Evolutionary conservation across 35 echinoderm and acorn worm genomes (phyloP).

Genomic region (Apostichopus californicus): DNA sequence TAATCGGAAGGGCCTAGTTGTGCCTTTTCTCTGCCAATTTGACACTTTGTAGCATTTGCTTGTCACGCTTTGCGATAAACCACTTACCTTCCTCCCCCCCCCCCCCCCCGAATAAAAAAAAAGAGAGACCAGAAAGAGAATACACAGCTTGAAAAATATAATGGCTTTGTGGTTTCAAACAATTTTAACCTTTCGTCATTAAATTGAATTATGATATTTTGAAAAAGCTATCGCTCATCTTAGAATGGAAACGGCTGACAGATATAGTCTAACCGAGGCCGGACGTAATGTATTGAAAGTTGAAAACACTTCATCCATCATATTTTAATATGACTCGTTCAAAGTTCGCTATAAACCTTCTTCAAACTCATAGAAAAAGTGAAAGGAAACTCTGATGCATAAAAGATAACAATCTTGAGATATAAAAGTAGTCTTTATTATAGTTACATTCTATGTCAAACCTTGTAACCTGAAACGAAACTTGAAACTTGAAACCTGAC

Average conservation of each 20-base stretch:
- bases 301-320: not conserved
- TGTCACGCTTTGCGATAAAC: conserved; percentile 42
- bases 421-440: too few relatives aligned
- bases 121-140: not conserved
- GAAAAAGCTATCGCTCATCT: conserved; percentile 5
- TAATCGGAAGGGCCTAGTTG: not conserved
- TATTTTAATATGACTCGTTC: not conserved
- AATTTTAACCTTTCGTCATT: conserved; percentile 10
- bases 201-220: conserved; percentile 21
- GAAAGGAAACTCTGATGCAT: too few relatives aligned
- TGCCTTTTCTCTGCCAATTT: not conserved
- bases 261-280: not conserved
- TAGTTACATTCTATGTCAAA: too few relatives aligned
- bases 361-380: too few relatives aligned
- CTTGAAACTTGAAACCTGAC: too few relatives aligned
- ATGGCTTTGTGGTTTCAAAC: conserved; percentile 8
- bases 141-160: not conserved
- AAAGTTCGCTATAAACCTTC: too few relatives aligned
- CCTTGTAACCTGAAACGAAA: too few relatives aligned
- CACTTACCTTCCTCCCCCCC: conserved; percentile 15
- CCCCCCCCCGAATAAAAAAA: not conserved
- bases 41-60: conserved; percentile 15
- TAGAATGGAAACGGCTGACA: not conserved
- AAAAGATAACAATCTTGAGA: too few relatives aligned
- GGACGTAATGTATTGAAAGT: not conserved